Evolutionary conservation across 1,140 invertebrate genomes (phyloP).

Genomic region (Drosophila burlai): DNA sequence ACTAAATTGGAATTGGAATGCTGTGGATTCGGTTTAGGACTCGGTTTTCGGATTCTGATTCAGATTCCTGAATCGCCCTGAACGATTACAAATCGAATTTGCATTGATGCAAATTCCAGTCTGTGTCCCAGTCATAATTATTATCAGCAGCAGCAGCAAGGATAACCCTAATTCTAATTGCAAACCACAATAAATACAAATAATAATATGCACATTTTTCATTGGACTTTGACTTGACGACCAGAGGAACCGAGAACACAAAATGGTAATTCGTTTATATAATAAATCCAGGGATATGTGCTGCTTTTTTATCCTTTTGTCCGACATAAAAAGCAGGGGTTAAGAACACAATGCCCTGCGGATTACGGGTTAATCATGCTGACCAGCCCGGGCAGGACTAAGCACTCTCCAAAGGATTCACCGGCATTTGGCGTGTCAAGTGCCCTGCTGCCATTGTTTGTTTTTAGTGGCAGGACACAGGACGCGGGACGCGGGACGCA

Average conservation of each 20-base stretch:
- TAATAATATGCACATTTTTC: constrained; percentile 4
- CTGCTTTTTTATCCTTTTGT: neutral
- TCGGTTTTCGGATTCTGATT: constrained; percentile 14
- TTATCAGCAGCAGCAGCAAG: constrained; percentile 12
- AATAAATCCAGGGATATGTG: neutral
- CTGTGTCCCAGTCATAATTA: constrained; percentile 25
- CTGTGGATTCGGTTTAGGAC: constrained; percentile 29
- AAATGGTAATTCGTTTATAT: neutral
- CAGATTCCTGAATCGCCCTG: constrained; percentile 8
- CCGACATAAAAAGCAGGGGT: neutral
- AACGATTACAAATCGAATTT: constrained; percentile 53
- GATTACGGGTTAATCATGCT: constrained; percentile 31
- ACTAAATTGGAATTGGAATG: constrained; percentile 80
- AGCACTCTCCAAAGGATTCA: constrained; percentile 21
- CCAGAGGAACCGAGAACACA: too few relatives aligned
- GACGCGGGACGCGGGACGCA: neutral
- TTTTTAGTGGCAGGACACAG: constrained; percentile 16
- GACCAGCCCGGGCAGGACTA: constrained; percentile 17
- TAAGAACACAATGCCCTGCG: constrained; percentile 3
- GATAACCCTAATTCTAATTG: constrained; percentile 36
- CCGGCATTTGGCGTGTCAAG: constrained; percentile 29
- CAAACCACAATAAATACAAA: constrained; percentile 6
- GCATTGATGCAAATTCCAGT: constrained; percentile 41
- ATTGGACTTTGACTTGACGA: neutral
- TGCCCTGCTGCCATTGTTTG: constrained; percentile 30